Percentiles rank a stretch among this genome's conserved stretches.
These are phyloP conservation scores for Dicaeum eximium DNA, from an alignment of 2,113 vertebrate species.

Conservation along the genomic window DNA sequence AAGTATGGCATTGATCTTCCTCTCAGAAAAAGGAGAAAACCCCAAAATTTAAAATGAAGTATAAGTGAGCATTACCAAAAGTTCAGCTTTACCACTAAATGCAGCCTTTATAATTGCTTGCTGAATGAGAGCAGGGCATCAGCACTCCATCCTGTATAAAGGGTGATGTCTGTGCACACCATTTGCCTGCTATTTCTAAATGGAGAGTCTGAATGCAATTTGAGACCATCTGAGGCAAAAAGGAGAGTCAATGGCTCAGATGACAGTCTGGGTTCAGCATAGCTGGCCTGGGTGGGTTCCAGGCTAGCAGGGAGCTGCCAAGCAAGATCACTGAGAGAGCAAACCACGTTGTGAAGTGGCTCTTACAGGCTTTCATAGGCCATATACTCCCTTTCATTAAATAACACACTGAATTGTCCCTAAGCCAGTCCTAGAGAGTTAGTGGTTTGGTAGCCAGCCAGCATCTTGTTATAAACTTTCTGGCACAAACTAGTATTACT, in stretches of 20 bases:
- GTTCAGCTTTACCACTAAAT: neutral
- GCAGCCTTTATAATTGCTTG: neutral
- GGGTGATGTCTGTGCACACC: neutral
- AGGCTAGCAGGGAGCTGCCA: neutral
- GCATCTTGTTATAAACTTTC: neutral
- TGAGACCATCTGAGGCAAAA: neutral
- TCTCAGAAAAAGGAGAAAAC: neutral
- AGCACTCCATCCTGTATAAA: neutral
- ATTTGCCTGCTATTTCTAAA: neutral
- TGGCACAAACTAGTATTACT: constrained; percentile 29
- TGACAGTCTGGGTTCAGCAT: neutral
- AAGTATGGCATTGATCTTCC: neutral
- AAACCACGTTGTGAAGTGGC: neutral
- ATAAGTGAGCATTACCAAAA: neutral
- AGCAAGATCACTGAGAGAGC: neutral
- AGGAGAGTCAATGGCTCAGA: neutral
- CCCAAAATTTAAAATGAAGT: neutral
- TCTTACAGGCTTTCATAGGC: neutral
- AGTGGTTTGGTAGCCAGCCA: constrained; percentile 43
- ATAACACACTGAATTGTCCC: constrained; percentile 3
- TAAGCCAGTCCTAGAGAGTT: constrained; percentile 21
- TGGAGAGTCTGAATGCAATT: neutral
- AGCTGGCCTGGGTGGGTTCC: constrained; percentile 23
- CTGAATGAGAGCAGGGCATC: neutral
- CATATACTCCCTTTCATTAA: neutral